Base-by-base conservation (phyloP, 2,113 vertebrate species). In the Malaclemys terrapin region DNA sequence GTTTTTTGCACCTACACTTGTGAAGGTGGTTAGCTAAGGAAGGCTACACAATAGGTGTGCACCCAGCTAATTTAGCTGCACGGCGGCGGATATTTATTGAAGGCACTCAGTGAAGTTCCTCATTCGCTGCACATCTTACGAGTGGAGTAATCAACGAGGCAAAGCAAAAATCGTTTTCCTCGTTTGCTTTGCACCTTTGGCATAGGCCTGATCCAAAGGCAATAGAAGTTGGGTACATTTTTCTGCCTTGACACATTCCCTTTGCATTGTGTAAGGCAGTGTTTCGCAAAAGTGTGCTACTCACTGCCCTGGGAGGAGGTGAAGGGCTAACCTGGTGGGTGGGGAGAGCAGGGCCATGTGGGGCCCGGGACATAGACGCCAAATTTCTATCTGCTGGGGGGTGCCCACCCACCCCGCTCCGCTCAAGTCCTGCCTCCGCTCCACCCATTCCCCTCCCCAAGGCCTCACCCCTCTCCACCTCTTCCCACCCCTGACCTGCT, bases 1-100 rank as follows among this genome's bases (percentile, higher is more conserved):
- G 78, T 45, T 89, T 94, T 45, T 97, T 93, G 49, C 0, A 0
- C 96, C 91, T 94, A 86, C 91, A 53, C 89, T 95, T 79, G 53
- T 84, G 90, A 95, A 95, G 95, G 31, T 89, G 87, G 27, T 75
- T 95, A 81, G 9, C 82, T 91, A 24, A 31, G 85, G 84, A 87
- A 82, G 0, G 0, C n/a, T 80, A 90, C 81, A 27, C 17, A 0
- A 82, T 85, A 11, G 4, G 65, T 57, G 59, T 59, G 72, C 19
- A 42, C 57, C 53, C 2, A 0, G 62, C 83, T 94, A 87, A 35
- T 57, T 92, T 91, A 94, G 83, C 87, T 84, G 72, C 89, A 62
- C 0, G 1, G 87, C 87, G 82, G 59, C 59, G 90, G 89, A 52
- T 1, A 0, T 82, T 95, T 91, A 78, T 25, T 78, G 42, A 78